Conservation (phyloP, 2,797 vertebrate genomes). For the Sebastolobus altivelis region DNA sequence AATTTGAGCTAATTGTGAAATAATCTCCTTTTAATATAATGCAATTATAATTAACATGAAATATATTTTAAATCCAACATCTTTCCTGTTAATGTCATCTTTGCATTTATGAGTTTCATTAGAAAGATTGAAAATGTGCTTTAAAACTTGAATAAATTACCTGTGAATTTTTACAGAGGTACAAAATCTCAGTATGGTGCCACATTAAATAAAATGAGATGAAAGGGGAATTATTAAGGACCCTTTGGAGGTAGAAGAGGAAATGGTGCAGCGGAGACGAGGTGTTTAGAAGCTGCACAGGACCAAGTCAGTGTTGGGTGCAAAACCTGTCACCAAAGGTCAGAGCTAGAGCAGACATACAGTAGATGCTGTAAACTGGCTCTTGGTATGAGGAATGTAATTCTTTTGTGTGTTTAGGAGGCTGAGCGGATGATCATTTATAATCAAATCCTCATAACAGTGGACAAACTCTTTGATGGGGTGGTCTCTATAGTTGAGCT, state of each 20-base stretch:
- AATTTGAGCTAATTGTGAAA: constrained; percentile 16
- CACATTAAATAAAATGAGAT: constrained; percentile 9
- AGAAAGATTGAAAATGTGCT: not conserved
- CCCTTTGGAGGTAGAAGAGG: not conserved
- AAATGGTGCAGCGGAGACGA: not conserved
- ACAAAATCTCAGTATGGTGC: not conserved
- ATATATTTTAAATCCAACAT: not conserved
- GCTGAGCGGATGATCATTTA: not conserved
- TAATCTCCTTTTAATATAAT: not conserved
- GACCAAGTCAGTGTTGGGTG: not conserved
- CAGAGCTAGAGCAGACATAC: not conserved
- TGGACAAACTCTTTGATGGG: not conserved
- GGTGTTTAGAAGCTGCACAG: not conserved
- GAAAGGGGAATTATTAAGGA: not conserved
- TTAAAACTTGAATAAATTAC: constrained; percentile 8
- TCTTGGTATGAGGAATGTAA: not conserved
- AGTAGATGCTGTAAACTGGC: not conserved
- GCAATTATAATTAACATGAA: constrained; percentile 10
- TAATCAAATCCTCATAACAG: not conserved
- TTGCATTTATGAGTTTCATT: constrained; percentile 12
- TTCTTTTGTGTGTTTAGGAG: not conserved
- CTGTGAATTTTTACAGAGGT: not conserved
- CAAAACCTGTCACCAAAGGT: not conserved
- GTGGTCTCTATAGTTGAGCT: not conserved
- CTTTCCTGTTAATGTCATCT: not conserved